A percentile compares a stretch with the other conserved stretches of the same genome.
Conservation (phyloP, 2,888 invertebrate species). For the Matsumyia berberina region DNA sequence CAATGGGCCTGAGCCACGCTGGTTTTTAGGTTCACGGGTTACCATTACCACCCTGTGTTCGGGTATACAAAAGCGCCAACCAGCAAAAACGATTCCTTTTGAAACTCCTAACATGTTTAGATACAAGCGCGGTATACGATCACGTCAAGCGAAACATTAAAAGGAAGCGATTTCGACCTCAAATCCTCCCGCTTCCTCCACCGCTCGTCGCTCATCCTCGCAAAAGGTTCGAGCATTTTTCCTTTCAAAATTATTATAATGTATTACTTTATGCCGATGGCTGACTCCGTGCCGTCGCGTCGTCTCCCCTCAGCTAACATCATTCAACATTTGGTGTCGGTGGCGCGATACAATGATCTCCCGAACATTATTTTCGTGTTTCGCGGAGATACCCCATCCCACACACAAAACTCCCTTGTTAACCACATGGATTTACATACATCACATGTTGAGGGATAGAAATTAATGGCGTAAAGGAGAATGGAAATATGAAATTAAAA, state of each 20-base stretch:
- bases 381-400: not conserved
- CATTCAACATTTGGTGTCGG: slow-evolving; percentile 63
- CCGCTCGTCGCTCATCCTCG: not conserved
- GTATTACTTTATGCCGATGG: slow-evolving; percentile 75
- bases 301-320: slow-evolving; percentile 42
- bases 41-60: slow-evolving; percentile 24
- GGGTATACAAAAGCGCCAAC: slow-evolving; percentile 62
- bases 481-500: slow-evolving; percentile 45
- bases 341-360: slow-evolving; percentile 44
- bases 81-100: slow-evolving; percentile 57
- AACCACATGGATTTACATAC: slow-evolving; percentile 63
- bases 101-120: slow-evolving; percentile 59
- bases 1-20: slow-evolving; percentile 52
- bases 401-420: slow-evolving; percentile 40
- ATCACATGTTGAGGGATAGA: slow-evolving; percentile 60
- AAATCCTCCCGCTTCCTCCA: slow-evolving; percentile 19
- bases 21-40: slow-evolving; percentile 59
- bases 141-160: slow-evolving; percentile 46
- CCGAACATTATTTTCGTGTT: slow-evolving; percentile 24
- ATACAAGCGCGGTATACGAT: slow-evolving; percentile 47
- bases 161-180: slow-evolving; percentile 62
- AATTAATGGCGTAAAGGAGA: slow-evolving; percentile 60
- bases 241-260: slow-evolving; percentile 73
- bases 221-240: slow-evolving; percentile 47
- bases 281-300: slow-evolving; percentile 31